Percentiles rank a stretch among this genome's conserved stretches.
Evolutionary conservation across 2,797 vertebrate species (phyloP).

Genomic region (Taenioides sp.): DNA sequence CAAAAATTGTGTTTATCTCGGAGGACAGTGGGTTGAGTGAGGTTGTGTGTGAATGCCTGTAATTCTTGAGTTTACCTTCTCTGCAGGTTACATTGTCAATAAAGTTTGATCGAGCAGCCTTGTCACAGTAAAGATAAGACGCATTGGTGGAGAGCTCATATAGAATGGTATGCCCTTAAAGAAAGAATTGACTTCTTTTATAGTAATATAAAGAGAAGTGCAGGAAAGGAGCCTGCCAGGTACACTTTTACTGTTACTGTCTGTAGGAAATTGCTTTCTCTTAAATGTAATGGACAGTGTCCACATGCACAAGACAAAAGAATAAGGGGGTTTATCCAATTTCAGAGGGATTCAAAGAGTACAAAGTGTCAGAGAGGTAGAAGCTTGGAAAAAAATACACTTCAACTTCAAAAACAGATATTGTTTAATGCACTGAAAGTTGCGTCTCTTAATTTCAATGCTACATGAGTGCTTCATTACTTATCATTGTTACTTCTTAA

Average conservation of each 20-base stretch:
- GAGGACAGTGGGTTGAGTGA: neutral
- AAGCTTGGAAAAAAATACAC: neutral
- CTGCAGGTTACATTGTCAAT: neutral
- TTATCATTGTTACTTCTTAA: no score
- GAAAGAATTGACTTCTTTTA: slow-evolving; percentile 20
- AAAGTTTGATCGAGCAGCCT: slow-evolving; percentile 14
- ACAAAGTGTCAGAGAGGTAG: neutral
- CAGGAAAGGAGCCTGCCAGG: slow-evolving; percentile 4
- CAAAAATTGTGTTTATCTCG: neutral
- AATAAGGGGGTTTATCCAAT: neutral
- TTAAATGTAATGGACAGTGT: slow-evolving; percentile 7
- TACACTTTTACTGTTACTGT: slow-evolving; percentile 12
- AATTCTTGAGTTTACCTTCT: slow-evolving; percentile 11
- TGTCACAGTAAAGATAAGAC: slow-evolving; percentile 25
- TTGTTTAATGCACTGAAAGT: neutral
- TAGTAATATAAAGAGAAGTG: slow-evolving; percentile 17
- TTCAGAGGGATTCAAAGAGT: neutral
- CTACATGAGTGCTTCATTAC: neutral
- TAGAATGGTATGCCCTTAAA: slow-evolving; percentile 19
- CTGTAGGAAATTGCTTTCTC: neutral
- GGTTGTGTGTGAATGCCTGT: neutral
- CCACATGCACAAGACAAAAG: neutral
- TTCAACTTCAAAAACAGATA: neutral
- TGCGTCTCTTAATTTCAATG: neutral
- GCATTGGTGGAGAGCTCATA: slow-evolving; percentile 18